Conservation (phyloP, 2,113 vertebrate species). For the Rattus rattus region DNA sequence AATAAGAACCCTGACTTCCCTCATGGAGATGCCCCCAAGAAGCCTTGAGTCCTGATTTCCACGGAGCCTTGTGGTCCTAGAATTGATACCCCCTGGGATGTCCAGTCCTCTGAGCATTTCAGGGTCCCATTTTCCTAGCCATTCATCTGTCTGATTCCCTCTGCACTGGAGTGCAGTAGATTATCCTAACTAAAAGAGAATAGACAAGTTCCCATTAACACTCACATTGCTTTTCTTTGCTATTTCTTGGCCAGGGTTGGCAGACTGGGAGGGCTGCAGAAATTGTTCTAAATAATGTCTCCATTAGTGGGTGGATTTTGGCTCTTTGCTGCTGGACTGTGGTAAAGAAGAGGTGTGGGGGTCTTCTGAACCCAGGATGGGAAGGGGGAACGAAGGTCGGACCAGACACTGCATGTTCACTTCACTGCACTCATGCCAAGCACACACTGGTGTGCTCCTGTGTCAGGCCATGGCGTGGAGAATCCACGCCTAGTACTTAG, state of each 20-base stretch:
- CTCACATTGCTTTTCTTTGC: slow-evolving; percentile 88
- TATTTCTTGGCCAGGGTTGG: slow-evolving; percentile 74
- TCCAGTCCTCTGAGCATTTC: not conserved
- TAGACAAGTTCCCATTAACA: slow-evolving; percentile 87
- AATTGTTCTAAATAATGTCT: slow-evolving; percentile 69
- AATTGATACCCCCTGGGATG: not conserved
- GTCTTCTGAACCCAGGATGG: not conserved
- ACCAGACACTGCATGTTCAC: not conserved
- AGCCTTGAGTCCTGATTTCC: not conserved
- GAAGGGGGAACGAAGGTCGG: not conserved
- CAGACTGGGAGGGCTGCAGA: slow-evolving; percentile 37
- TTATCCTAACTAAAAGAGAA: slow-evolving; percentile 84
- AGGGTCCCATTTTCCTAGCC: slow-evolving; percentile 62
- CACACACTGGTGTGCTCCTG: too few species aligned
- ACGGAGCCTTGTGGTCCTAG: not conserved
- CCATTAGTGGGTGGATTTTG: slow-evolving; percentile 21
- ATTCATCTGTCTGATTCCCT: slow-evolving; percentile 81
- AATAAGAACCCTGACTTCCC: too few species aligned
- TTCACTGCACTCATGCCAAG: fast-evolving
- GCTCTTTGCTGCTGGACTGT: not conserved
- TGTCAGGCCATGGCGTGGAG: not conserved
- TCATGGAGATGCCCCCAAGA: not conserved
- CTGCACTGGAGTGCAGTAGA: slow-evolving; percentile 76
- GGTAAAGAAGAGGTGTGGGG: not conserved
- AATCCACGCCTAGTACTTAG: not conserved